Conservation (phyloP, 2,888 invertebrate genomes). For the Hirtodrosophila histrioides region DNA sequence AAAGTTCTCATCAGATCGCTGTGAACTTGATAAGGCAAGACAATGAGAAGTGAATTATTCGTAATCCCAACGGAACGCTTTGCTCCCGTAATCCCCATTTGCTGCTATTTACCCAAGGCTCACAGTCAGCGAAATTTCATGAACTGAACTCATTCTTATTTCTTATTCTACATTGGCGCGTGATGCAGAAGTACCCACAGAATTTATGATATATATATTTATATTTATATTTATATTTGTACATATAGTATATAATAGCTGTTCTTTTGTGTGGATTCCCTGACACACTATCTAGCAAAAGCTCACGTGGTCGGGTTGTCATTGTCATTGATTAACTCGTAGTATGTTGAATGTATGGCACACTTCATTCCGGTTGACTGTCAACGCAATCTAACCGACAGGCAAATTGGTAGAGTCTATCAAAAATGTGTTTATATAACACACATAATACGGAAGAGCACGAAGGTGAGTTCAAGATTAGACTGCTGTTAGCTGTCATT, state of each 20-base stretch:
- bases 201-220: conserved; percentile 33
- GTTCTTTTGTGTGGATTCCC: conserved; percentile 27
- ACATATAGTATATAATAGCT: background rate
- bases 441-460: too few species aligned
- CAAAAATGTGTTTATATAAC: too few species aligned
- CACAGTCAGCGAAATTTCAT: conserved; percentile 46
- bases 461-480: too few species aligned
- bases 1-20: conserved; percentile 24
- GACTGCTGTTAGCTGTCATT: too few species aligned
- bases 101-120: conserved; percentile 54
- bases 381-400: too few species aligned
- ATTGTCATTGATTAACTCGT: conserved; percentile 13
- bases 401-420: too few species aligned
- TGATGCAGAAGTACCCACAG: conserved; percentile 38
- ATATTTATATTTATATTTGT: background rate
- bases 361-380: background rate
- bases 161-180: conserved; percentile 31
- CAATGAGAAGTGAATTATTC: conserved; percentile 1
- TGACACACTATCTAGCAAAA: conserved; percentile 24
- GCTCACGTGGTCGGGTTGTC: conserved; percentile 29
- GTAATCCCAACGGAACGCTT: conserved; percentile 36
- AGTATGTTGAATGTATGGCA: conserved; percentile 11
- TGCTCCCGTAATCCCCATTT: conserved; percentile 55
- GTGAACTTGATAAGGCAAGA: conserved; percentile 28
- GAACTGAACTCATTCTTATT: conserved; percentile 38